Conservation (phyloP, 2,888 invertebrate species). For the Ptilodon capucinus region DNA sequence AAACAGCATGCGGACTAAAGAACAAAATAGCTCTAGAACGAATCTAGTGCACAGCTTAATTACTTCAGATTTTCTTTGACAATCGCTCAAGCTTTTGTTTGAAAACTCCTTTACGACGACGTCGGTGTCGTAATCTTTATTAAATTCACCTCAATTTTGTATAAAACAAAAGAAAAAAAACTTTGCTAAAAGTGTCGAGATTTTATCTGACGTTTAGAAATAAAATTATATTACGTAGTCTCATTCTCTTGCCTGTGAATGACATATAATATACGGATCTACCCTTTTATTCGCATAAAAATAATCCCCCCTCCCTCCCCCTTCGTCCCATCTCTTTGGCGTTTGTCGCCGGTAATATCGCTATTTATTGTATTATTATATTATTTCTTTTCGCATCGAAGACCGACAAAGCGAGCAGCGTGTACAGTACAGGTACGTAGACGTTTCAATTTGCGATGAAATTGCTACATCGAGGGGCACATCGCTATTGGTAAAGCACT, state of each 20-base stretch:
- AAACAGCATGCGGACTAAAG: neutral
- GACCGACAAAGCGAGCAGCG: slow-evolving; percentile 49
- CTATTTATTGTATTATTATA: slow-evolving; percentile 58
- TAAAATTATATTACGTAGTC: slow-evolving; percentile 31
- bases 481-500: slow-evolving; percentile 34
- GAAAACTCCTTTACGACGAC: neutral
- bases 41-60: neutral
- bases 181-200: slow-evolving; percentile 20
- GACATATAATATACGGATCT: slow-evolving; percentile 14
- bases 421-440: slow-evolving; percentile 30
- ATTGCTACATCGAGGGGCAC: slow-evolving; percentile 42
- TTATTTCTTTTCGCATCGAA: slow-evolving; percentile 58
- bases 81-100: neutral
- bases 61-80: neutral
- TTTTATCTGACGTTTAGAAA: slow-evolving; percentile 21
- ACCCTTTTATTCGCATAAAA: slow-evolving; percentile 27
- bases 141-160: neutral
- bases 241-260: slow-evolving; percentile 30
- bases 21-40: neutral
- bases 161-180: neutral
- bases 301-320: slow-evolving; percentile 37
- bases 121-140: neutral
- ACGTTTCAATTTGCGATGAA: slow-evolving; percentile 48
- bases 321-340: slow-evolving; percentile 28
- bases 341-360: slow-evolving; percentile 49